Percentiles rank a stretch among this genome's conserved stretches.
Conservation (phyloP, 2,113 vertebrate genomes). For the Perca fluviatilis region DNA sequence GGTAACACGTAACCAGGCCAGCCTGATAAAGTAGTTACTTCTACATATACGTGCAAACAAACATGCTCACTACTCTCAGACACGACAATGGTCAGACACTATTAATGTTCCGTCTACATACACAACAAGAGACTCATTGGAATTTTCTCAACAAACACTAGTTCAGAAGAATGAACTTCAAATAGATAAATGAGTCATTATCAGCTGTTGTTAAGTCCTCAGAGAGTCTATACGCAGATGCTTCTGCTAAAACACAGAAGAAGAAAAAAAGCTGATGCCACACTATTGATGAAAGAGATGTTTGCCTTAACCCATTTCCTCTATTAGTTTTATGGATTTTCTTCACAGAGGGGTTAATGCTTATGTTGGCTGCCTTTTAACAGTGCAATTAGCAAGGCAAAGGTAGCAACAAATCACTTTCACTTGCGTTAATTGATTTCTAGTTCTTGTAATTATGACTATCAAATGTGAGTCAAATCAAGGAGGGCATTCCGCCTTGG, state of each 20-base stretch:
- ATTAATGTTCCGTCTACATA: constrained; percentile 4
- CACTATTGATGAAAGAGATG: constrained; percentile 60
- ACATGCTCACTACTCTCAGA: neutral
- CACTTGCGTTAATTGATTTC: constrained; percentile 80
- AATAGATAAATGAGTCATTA: constrained; percentile 38
- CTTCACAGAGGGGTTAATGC: constrained; percentile 70
- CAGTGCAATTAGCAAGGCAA: constrained; percentile 74
- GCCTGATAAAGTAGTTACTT: constrained; percentile 22
- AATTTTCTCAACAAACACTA: constrained; percentile 23
- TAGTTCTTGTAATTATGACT: constrained; percentile 79
- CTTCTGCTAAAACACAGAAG: constrained; percentile 10
- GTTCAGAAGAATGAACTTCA: constrained; percentile 25
- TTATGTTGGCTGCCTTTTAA: constrained; percentile 69
- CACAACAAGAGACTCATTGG: neutral
- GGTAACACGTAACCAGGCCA: neutral
- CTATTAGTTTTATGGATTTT: constrained; percentile 69
- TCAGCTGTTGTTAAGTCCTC: constrained; percentile 28
- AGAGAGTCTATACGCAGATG: constrained; percentile 41
- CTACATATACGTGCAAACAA: neutral
- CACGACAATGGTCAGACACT: constrained; percentile 1
- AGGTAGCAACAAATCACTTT: constrained; percentile 74
- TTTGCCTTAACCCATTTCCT: constrained; percentile 68
- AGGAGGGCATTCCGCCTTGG: constrained; percentile 42
- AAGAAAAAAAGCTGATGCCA: constrained; percentile 38
- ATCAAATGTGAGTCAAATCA: constrained; percentile 73